These are phyloP conservation scores for Lepilemur ruficaudatus DNA, from an alignment of 2,797 vertebrate species.

Conservation along the genomic window DNA sequence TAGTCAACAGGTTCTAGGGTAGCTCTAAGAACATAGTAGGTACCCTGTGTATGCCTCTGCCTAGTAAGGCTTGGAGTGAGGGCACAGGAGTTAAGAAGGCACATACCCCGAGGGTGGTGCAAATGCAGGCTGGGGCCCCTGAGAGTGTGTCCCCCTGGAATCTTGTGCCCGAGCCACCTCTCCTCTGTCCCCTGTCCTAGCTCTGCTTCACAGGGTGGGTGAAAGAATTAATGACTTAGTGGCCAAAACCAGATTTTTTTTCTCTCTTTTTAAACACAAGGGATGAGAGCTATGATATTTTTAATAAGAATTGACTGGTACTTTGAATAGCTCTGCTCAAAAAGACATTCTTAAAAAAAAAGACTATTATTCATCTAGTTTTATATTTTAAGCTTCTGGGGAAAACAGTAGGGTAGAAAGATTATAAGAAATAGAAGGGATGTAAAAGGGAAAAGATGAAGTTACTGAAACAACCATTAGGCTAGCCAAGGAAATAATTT, in stretches of 20 bases:
- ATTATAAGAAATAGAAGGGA: conserved; percentile 48
- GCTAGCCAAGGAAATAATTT: conserved; percentile 65
- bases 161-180: not conserved
- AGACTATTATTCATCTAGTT: conserved; percentile 60
- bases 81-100: not conserved
- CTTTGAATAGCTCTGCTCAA: conserved; percentile 52
- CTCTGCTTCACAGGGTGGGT: not conserved
- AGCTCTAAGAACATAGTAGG: not conserved
- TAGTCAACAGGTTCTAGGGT: not conserved
- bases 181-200: not conserved
- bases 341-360: conserved; percentile 56
- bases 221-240: not conserved
- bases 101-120: rapidly evolving
- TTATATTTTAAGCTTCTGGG: conserved; percentile 59
- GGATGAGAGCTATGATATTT: conserved; percentile 31
- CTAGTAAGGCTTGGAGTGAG: not conserved
- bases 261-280: not conserved
- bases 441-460: conserved; percentile 56
- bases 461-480: conserved; percentile 38
- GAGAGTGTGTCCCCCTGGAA: not conserved
- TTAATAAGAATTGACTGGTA: conserved; percentile 47
- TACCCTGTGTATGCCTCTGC: not conserved
- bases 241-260: not conserved
- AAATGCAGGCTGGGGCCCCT: no score
- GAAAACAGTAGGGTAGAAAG: conserved; percentile 39